Conservation (phyloP, 2,113 vertebrate species). For the Nipponia nippon region DNA sequence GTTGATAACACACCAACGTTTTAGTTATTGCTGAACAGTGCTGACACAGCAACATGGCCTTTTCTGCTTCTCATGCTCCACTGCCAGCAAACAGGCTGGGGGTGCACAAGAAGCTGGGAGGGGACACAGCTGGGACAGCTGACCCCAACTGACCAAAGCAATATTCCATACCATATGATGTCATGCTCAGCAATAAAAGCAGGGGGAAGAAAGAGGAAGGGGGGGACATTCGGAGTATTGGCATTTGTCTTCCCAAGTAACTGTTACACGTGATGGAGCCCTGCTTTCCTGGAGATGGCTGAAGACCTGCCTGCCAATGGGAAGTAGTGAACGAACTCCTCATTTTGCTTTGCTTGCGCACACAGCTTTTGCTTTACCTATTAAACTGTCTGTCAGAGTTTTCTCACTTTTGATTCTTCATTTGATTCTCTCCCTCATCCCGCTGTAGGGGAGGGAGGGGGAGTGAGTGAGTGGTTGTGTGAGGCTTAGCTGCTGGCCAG, state of each 20-base stretch:
- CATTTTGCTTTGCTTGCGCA: neutral
- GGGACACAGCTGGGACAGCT: fast-evolving
- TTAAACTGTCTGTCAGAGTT: neutral
- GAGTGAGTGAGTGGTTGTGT: neutral
- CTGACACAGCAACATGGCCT: neutral
- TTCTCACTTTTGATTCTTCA: neutral
- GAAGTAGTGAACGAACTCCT: neutral
- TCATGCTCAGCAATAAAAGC: neutral
- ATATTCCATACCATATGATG: neutral
- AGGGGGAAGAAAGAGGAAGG: neutral
- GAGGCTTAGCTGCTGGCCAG: neutral
- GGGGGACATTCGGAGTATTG: too few species aligned
- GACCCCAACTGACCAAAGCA: neutral
- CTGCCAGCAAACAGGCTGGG: fast-evolving
- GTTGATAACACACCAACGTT: neutral
- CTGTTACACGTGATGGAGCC: fast-evolving
- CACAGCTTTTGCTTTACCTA: neutral
- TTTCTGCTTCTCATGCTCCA: neutral
- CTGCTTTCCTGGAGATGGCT: neutral
- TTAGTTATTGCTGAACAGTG: neutral
- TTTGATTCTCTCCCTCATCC: neutral
- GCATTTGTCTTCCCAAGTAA: neutral
- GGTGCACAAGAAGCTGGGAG: fast-evolving
- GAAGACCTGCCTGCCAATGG: neutral
- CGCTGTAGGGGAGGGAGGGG: fast-evolving